phyloP scores from a whole-genome alignment of 30 jellyfish, hydroid and myxozoan genomes.

The Sanderia malayensis region DNA sequence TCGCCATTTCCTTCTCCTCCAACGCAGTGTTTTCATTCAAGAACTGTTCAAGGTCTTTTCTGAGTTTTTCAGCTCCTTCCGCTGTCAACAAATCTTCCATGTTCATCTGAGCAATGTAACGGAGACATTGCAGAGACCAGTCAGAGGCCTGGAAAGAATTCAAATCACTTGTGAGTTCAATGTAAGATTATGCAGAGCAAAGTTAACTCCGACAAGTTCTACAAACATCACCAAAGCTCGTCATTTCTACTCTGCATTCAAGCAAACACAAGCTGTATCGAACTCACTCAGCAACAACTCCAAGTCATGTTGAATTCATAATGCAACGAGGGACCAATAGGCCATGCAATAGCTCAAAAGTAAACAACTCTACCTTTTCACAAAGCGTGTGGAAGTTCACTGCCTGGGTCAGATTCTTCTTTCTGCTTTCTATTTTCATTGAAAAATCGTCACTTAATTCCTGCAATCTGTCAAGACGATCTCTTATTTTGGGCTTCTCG shows the following conservation, averaged over 20 bases:
- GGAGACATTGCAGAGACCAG: slow-evolving; percentile 93
- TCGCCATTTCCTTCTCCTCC: slow-evolving; percentile 83
- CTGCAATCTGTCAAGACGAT: slow-evolving; percentile 52
- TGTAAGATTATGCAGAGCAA: too few relatives aligned
- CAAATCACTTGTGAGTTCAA: too few relatives aligned
- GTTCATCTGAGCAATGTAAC: slow-evolving; percentile 90
- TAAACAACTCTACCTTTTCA: slow-evolving; percentile 37
- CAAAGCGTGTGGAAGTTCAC: slow-evolving; percentile 74
- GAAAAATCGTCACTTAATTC: slow-evolving; percentile 19
- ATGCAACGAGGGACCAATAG: too few relatives aligned
- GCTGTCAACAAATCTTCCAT: slow-evolving; percentile 96
- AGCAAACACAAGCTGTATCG: too few relatives aligned
- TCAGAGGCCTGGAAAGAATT: slow-evolving; percentile 76
- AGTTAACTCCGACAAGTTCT: too few relatives aligned
- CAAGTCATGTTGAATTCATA: too few relatives aligned
- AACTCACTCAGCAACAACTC: too few relatives aligned
- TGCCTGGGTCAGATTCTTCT: slow-evolving; percentile 61
- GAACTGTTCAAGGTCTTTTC: slow-evolving; percentile 44
- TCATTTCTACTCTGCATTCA: too few relatives aligned
- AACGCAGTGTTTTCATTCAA: slow-evolving; percentile 50
- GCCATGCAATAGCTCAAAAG: not conserved
- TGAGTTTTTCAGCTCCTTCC: slow-evolving; percentile 72
- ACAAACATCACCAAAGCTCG: too few relatives aligned
- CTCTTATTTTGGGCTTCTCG: slow-evolving; percentile 46
- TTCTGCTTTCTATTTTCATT: slow-evolving; percentile 49